Evolutionary conservation across 1,140 invertebrate species (phyloP), one percentile per base, ranked within the genome.

Genomic region (Harpegnathos saltator): DNA sequence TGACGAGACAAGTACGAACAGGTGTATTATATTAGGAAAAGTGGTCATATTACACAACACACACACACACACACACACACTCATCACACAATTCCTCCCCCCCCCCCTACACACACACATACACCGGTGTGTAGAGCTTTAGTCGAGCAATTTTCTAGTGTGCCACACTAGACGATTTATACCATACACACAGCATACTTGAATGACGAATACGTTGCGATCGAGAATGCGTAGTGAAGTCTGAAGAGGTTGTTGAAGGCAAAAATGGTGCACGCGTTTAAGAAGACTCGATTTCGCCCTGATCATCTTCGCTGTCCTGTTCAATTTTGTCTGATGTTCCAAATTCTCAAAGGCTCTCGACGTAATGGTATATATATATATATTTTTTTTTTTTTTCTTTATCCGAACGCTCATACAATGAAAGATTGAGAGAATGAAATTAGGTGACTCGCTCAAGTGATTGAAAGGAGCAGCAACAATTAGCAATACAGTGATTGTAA

Each of bases 141-240:
- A 33, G n/a, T 69, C 38, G 14, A 71, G 33, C 65, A 22, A 44
- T 80, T 78, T 22, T 44, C 33, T 80, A 80, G 52, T 69, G 33
- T 38, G 63, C 65, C 19, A 65, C 61, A 22, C 14, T 26, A 80
- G 69, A 69, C 22, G 56, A 80, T 59, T 59, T 33, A 65, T 24
- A 82, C n/a, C 29, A 22, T 17, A 56, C 24, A 82, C 12, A 24
- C 15, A 85, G 90, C 87, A 84, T 84, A 85, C 89, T 85, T 92
- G 0, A 44, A 24, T 14, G 11, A 12, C 22, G 22, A 24, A 14
- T 12, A 56, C 22, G 22, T 61, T 14, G 14, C 26, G 44, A 65
- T 26, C 14, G 17, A 77, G 29, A 56, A 66, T 22, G 52, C 29
- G 15, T 69, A 29, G 19, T 54, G 17, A 24, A 71, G 38, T 58